Percentiles rank a stretch among this genome's conserved stretches.
Conservation (phyloP, 2,888 invertebrate genomes). For the Perithous albicinctus region DNA sequence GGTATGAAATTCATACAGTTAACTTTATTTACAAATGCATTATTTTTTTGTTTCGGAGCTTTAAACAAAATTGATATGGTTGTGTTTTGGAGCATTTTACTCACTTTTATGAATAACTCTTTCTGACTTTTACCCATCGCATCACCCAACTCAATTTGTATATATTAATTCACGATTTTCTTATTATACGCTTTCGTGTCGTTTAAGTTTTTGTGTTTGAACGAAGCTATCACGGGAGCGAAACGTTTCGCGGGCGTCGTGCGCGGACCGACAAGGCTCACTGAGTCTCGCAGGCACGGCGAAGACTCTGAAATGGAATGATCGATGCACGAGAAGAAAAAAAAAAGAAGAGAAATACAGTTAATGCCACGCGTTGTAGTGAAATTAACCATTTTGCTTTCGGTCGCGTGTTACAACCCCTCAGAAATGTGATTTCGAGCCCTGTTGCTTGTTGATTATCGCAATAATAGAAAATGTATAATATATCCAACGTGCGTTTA, state of each 20-base stretch:
- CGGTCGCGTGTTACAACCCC: conserved; percentile 55
- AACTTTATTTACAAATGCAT: too few species aligned
- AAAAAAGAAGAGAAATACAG: conserved; percentile 29
- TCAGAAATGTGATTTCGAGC: conserved; percentile 19
- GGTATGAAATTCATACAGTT: too few species aligned
- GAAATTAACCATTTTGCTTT: conserved; percentile 53
- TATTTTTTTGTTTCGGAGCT: too few species aligned
- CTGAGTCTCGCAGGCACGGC: conserved; percentile 63
- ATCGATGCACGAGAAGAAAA: conserved; percentile 66
- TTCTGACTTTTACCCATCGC: conserved; percentile 74
- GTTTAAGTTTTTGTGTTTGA: not conserved
- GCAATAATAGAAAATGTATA: conserved; percentile 18
- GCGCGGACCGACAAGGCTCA: conserved; percentile 58
- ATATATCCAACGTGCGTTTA: conserved; percentile 24
- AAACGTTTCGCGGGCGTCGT: conserved; percentile 57
- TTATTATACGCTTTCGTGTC: not conserved
- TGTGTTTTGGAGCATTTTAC: conserved; percentile 31
- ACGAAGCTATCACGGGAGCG: conserved; percentile 31
- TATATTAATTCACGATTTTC: conserved; percentile 13
- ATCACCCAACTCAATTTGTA: conserved; percentile 68
- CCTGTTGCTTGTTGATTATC: conserved; percentile 36
- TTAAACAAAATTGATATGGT: too few species aligned
- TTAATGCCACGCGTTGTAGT: conserved; percentile 27
- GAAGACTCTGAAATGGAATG: conserved; percentile 66
- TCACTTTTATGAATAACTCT: conserved; percentile 72